A percentile compares a stretch with the other conserved stretches of the same genome.
Evolutionary conservation across 2,797 vertebrate genomes (phyloP).

Genomic region (Microcaecilia unicolor): DNA sequence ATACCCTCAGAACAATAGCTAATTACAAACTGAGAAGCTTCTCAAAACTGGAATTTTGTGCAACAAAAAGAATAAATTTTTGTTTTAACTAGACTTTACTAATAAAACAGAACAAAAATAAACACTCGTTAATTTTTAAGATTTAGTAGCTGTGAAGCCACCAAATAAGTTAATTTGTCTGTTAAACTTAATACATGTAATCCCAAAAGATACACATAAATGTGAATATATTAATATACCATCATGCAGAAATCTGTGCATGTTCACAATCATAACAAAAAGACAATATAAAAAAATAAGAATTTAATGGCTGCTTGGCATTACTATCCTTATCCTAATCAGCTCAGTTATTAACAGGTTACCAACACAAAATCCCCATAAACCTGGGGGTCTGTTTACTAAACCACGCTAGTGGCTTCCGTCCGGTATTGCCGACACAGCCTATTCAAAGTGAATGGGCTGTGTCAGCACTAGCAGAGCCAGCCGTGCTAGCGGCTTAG

Average conservation of each 20-base stretch:
- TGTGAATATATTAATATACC: slow-evolving; percentile 27
- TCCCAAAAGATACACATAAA: slow-evolving; percentile 44
- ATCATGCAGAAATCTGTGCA: slow-evolving; percentile 37
- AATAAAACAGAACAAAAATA: neutral
- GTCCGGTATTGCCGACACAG: too few species aligned
- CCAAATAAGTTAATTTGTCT: slow-evolving; percentile 28
- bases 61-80: slow-evolving; percentile 26
- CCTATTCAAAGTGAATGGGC: too few species aligned
- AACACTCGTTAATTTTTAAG: neutral
- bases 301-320: slow-evolving; percentile 22
- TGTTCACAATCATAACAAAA: slow-evolving; percentile 37
- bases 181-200: slow-evolving; percentile 26
- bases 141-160: slow-evolving; percentile 33
- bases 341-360: slow-evolving; percentile 29
- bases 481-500: too few species aligned
- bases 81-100: neutral
- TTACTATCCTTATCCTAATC: slow-evolving; percentile 36
- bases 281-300: too few species aligned
- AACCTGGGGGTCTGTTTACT: too few species aligned
- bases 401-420: too few species aligned
- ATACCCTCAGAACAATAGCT: slow-evolving; percentile 36
- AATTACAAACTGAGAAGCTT: slow-evolving; percentile 37
- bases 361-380: slow-evolving; percentile 29
- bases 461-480: too few species aligned
- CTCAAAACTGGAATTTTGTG: slow-evolving; percentile 37